Conservation (phyloP, 2,113 vertebrate genomes). For the Thalassarche chlororhynchos region DNA sequence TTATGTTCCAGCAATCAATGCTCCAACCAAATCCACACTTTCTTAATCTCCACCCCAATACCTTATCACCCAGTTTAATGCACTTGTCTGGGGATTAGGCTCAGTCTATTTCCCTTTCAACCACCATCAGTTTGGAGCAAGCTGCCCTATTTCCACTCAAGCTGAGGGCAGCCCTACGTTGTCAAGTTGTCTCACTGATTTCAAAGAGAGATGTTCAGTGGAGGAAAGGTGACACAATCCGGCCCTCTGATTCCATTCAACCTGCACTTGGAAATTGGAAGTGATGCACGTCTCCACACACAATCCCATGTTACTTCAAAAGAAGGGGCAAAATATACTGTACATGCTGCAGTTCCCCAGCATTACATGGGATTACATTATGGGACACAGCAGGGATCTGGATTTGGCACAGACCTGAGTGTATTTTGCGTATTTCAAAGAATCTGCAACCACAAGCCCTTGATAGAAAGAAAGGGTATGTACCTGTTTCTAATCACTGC, state of each 20-base stretch:
- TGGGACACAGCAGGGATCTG: neutral
- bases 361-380: neutral
- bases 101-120: neutral
- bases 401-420: neutral
- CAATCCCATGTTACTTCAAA: neutral
- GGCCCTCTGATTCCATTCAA: neutral
- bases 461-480: neutral
- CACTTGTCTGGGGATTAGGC: neutral
- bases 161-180: neutral
- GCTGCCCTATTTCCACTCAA: neutral
- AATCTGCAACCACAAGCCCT: neutral
- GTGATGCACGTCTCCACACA: neutral
- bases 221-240: neutral
- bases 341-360: neutral
- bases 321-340: neutral
- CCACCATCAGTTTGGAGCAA: neutral
- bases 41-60: neutral
- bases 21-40: neutral
- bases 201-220: neutral
- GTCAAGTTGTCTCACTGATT: neutral
- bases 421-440: neutral
- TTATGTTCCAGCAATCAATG: neutral
- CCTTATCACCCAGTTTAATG: neutral
- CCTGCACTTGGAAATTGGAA: neutral
- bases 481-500: constrained; percentile 14